A percentile compares a stretch with the other conserved stretches of the same genome.
phyloP scores from a whole-genome alignment of 2,113 vertebrate genomes.

The Lasiurus cinereus region DNA sequence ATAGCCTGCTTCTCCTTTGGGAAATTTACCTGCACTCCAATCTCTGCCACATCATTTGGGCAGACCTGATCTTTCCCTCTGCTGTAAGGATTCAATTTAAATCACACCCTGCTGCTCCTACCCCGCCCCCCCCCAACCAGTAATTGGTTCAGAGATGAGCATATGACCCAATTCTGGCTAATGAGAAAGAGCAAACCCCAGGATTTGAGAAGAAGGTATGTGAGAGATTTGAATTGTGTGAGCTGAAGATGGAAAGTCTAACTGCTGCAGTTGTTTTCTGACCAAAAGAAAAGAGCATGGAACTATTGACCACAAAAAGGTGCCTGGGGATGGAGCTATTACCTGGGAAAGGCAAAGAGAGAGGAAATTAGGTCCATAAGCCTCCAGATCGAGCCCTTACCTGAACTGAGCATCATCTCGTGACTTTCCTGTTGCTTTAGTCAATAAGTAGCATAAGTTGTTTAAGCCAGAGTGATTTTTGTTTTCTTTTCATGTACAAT shows the following conservation, averaged over 20 bases:
- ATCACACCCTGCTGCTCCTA: too few relatives aligned
- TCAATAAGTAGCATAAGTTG: background rate
- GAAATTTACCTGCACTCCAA: background rate
- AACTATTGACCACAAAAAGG: background rate
- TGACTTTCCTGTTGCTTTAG: background rate
- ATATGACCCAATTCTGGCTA: background rate
- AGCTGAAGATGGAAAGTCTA: background rate
- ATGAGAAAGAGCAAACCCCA: background rate
- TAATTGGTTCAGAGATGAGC: background rate
- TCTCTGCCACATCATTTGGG: background rate
- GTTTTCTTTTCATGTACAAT: slow-evolving; percentile 7
- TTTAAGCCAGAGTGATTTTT: background rate
- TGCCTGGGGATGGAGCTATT: background rate
- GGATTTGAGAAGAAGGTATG: background rate
- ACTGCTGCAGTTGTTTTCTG: background rate
- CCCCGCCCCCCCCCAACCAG: background rate
- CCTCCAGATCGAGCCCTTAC: background rate
- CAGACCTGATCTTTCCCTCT: background rate
- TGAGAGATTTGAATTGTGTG: background rate
- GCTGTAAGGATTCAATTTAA: background rate
- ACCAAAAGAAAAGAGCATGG: background rate
- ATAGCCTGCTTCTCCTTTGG: background rate
- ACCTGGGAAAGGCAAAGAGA: background rate
- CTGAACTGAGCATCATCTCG: background rate
- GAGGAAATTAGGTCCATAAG: background rate